Base-by-base conservation (phyloP, 2,888 invertebrate genomes). In the Uloborus plumipes region DNA sequence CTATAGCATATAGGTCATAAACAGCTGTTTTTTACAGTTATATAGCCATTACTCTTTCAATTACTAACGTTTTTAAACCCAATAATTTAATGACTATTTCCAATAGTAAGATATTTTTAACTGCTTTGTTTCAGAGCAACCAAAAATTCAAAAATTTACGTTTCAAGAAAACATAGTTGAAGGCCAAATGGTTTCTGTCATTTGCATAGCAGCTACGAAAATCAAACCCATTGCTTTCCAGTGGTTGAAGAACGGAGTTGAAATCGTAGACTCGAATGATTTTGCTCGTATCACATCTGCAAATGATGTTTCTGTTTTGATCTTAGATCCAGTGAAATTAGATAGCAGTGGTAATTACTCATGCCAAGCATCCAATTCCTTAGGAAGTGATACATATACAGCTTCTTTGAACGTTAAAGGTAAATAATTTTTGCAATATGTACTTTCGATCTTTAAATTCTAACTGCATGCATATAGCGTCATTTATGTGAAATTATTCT, bases 321-420 rank as follows among this genome's bases (percentile, higher is more conserved):
- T 83, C 13, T 18, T 83, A 11, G 65, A 77, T 62, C 64, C 77
- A 1, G 77, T 83, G 18, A 11, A 31, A 14, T 49, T 73, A 0
- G 49, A 61, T 20, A 62, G 70, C 20, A 65, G 61, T 65, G 85
- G 84, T 16, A 85, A 84, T 62, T 85, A 85, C 22, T 81, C 80
- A 2, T 85, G 85, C 26, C 51, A 49, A 39, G 85, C 65, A 7
- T 61, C 66, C 3, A 85, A 73, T 62, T n/a, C 47, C 9, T 58
- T 47, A 18, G 84, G 84, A 18, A 64, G 18, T 59, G 82, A 74
- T 49, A 70, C 20, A 15, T 73, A 55, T n/a, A 75, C 71, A 26
- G 59, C 84, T 16, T 16, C 59, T 1, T 47, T 84, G 3, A 51
- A 58, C 14, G 79, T 84, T 9, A 74, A 74, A 79, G 84, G 84